Evolutionary conservation across 2,888 invertebrate genomes (phyloP), one percentile per base, ranked within the genome.

Genomic region (Melipona beecheii): DNA sequence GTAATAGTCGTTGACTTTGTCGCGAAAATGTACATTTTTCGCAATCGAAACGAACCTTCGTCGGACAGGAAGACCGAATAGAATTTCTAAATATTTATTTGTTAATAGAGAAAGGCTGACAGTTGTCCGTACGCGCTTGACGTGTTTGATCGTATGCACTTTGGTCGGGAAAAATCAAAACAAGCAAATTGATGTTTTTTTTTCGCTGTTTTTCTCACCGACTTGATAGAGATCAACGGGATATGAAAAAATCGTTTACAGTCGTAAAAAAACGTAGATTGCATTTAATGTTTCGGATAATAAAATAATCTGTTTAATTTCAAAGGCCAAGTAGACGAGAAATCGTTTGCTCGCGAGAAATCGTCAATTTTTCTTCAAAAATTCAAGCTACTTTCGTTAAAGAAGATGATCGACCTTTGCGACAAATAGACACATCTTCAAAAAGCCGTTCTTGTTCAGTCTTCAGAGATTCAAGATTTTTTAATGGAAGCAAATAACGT

Each of bases 1-100:
- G 78, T 79, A 81, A 86, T 83, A 70, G 79, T 84, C 86, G 87
- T 82, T 75, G 75, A 88, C 83, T 84, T 76, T 81, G 56, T 71
- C 50, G 50, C n/a, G 64, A 65, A 70, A 52, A 9, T 58, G 64
- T 52, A 31, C 43, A 43, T 9, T 27, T 75, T 86, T 86, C 78
- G 82, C 78, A 56, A 65, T 68, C 62, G 72, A 68, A 84, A 77
- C 75, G 81, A 88, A 81, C 69, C 69, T 81, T 83, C 65, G 69
- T 68, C 43, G n/a, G 21, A 11, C 24, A 17, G n/a, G 11, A 11
- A 49, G 31, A 52, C 65, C 66, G 52, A 17, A 76, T 77, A 76
- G 62, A 65, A 83, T 83, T 58, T 52, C 50, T 21, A 64, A 65
- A 73, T 83, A 70, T 76, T 73, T 69, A 76, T 60, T 13, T 21